These are phyloP conservation scores for Nyleta sp. DNA, from an alignment of 2,888 invertebrate species.

Conservation along the genomic window DNA sequence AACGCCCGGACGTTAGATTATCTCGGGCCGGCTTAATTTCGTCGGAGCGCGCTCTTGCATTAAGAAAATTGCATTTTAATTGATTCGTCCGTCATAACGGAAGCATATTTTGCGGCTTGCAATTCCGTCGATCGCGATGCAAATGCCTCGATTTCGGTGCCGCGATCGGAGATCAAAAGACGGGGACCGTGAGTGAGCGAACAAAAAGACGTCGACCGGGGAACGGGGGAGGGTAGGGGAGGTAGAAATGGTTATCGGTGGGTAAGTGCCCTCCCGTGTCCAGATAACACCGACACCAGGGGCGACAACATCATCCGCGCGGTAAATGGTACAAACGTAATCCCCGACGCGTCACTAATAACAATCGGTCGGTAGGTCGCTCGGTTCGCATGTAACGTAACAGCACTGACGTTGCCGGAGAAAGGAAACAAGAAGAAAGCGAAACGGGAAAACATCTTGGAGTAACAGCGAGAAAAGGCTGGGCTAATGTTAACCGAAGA, in stretches of 20 bases:
- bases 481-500: too few relatives aligned
- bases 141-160: constrained; percentile 30
- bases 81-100: constrained; percentile 47
- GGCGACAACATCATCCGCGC: constrained; percentile 80
- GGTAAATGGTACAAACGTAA: constrained; percentile 77
- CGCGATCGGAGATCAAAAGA: constrained; percentile 45
- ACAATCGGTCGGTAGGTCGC: too few relatives aligned
- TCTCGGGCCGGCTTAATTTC: constrained; percentile 12
- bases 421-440: constrained; percentile 8
- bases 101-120: constrained; percentile 39
- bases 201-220: too few relatives aligned
- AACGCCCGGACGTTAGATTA: background rate
- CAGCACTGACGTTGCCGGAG: constrained; percentile 4
- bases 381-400: constrained; percentile 17
- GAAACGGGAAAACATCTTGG: too few relatives aligned
- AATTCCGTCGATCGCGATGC: constrained; percentile 17
- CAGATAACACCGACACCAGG: constrained; percentile 81
- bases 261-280: constrained; percentile 82
- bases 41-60: constrained; percentile 11
- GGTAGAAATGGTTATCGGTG: constrained; percentile 74
- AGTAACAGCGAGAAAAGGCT: too few relatives aligned
- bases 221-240: constrained; percentile 3
- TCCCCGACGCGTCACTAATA: constrained; percentile 76
- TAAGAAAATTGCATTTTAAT: constrained; percentile 38
- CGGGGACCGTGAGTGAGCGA: too few relatives aligned